These are phyloP conservation scores for Triops cancriformis DNA, from an alignment of 1,140 invertebrate genomes.

Conservation along the genomic window DNA sequence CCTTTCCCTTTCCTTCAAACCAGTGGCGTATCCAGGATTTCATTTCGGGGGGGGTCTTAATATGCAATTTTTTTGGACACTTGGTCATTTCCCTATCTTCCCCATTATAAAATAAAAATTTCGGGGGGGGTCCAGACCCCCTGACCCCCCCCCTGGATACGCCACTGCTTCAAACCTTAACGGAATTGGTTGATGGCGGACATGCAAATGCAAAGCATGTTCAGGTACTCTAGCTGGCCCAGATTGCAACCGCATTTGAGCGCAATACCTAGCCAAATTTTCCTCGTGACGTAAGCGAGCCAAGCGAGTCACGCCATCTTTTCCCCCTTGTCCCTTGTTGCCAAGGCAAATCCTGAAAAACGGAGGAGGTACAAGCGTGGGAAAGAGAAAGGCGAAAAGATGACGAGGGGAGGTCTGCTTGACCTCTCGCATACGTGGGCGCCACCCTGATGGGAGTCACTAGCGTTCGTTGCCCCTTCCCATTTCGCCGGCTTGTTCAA, in stretches of 20 bases:
- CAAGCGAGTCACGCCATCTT: neutral
- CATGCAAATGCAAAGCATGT: neutral
- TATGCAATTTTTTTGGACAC: too few relatives aligned
- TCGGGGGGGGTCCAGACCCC: too few relatives aligned
- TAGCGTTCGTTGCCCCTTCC: conserved; percentile 4
- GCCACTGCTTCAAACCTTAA: neutral
- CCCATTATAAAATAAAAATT: too few relatives aligned
- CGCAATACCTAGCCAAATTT: neutral
- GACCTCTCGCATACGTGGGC: neutral
- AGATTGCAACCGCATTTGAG: neutral
- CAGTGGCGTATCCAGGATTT: too few relatives aligned
- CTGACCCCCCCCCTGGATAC: too few relatives aligned
- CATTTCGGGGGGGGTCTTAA: too few relatives aligned
- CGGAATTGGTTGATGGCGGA: neutral
- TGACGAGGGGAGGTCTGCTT: neutral
- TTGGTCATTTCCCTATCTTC: too few relatives aligned
- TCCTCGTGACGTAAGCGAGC: neutral
- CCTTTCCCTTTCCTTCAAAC: neutral
- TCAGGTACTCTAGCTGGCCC: neutral
- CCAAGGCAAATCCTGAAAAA: neutral
- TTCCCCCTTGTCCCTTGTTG: neutral
- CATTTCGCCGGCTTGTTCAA: neutral
- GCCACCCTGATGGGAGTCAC: conserved; percentile 11
- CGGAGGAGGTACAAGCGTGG: neutral
- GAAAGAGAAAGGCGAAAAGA: conserved; percentile 13